Evolutionary conservation across 2,888 invertebrate species (phyloP), one percentile per base, ranked within the genome.

Genomic region (Loripinus fragilis): DNA sequence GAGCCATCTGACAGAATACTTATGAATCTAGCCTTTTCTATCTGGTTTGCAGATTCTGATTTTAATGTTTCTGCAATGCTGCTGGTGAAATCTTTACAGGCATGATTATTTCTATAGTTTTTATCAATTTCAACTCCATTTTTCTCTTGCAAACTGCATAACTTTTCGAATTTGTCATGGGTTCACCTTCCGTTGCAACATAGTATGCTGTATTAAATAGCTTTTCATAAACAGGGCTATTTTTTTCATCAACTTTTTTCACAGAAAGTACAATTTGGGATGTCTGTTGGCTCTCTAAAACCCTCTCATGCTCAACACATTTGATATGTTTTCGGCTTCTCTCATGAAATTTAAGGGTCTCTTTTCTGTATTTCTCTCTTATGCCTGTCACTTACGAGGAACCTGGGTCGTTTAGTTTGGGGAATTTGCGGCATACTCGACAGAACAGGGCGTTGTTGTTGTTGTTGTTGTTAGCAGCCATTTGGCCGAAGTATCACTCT

Each of bases 141-240:
- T 80, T 74, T 15, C n/a, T 48, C 25, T 30, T 38, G 71, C 28
- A 76, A 45, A n/a, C 68, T 33, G 20, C 66, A 30, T 28, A 77
- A 42, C 25, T 74, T 64, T 76, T 55, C 66, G 35, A 30, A 80
- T 33, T 76, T 71, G 17, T 28, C 30, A 80, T 74, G 28, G 77
- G 35, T 20, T 71, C 74, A 45, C 66, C 52, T 71, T 80, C 74
- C 25, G 15, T 23, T 17, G 80, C 76, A 33, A 80, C 33, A 25
- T 48, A 76, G 45, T 77, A 80, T n/a, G 76, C 71, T 48, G 76
- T 80, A 38, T 74, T 80, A 33, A 80, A 67, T 5, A 73, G 25
- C 23, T 66, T 23, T 52, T 66, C 69, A 71, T 65, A 71, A 23
- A 42, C 5, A 15, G 12, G 20, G 15, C 33, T 67, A 35, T 60